phyloP scores from a whole-genome alignment of 2,797 vertebrate species.

The Falco novaeseelandiae region DNA sequence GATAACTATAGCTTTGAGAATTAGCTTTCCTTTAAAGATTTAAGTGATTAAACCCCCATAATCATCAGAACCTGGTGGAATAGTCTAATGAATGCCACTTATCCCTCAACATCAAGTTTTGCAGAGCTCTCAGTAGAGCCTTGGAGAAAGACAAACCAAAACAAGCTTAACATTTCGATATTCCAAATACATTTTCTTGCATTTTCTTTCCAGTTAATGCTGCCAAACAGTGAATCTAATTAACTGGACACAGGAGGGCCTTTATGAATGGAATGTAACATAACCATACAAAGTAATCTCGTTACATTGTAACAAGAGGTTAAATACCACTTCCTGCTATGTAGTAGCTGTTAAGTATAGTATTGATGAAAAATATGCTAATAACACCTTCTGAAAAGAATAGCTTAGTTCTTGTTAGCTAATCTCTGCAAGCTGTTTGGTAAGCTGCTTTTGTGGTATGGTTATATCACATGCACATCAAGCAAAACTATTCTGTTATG shows the following conservation, averaged over 20 bases:
- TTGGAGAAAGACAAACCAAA: neutral
- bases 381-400: slow-evolving; percentile 53
- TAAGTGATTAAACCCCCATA: rapidly evolving
- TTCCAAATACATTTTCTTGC: neutral
- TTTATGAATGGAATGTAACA: slow-evolving; percentile 47
- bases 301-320: slow-evolving; percentile 62
- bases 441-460: slow-evolving; percentile 35
- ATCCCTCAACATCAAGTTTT: neutral
- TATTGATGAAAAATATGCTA: slow-evolving; percentile 72
- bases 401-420: slow-evolving; percentile 39
- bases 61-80: neutral
- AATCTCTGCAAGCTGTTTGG: slow-evolving; percentile 38
- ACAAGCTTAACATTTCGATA: neutral
- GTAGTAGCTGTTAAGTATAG: slow-evolving; percentile 55
- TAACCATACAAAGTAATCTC: slow-evolving; percentile 57
- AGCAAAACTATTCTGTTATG: neutral
- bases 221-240: slow-evolving; percentile 38
- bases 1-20: neutral
- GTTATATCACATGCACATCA: slow-evolving; percentile 9
- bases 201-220: neutral
- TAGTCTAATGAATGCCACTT: neutral
- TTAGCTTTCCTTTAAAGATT: neutral
- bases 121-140: neutral
- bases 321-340: slow-evolving; percentile 68
- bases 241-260: slow-evolving; percentile 56